A percentile compares a stretch with the other conserved stretches of the same genome.
These are phyloP conservation scores for Onthophagus taurus DNA, from an alignment of 1,140 invertebrate species.

Conservation along the genomic window DNA sequence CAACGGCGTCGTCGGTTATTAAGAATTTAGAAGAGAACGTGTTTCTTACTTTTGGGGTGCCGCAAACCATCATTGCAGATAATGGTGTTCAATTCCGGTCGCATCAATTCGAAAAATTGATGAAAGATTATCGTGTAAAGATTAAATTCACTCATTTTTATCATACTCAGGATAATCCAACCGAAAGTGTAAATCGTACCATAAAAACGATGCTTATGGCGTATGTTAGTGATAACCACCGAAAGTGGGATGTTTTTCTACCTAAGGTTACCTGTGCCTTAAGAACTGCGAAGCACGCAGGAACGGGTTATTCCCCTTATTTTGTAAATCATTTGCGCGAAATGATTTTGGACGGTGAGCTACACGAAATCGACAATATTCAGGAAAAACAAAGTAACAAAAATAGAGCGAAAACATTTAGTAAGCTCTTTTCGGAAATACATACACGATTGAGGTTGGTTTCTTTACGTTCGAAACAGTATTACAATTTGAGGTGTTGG, in stretches of 20 bases:
- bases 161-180: constrained; percentile 17
- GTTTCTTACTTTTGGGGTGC: constrained; percentile 10
- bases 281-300: constrained; percentile 27
- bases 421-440: no score
- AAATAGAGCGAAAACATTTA: no score
- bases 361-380: no score
- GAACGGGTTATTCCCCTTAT: constrained; percentile 26
- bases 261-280: constrained; percentile 21
- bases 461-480: no score
- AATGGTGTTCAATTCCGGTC: constrained; percentile 10
- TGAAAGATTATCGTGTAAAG: constrained; percentile 6
- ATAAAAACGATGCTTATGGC: constrained; percentile 26
- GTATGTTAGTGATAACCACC: constrained; percentile 28
- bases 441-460: no score
- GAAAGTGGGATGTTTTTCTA: constrained; percentile 27
- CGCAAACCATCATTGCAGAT: constrained; percentile 1
- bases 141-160: constrained; percentile 10
- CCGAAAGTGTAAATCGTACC: constrained; percentile 23
- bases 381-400: no score
- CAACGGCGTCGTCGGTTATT: neutral
- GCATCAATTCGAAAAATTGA: neutral
- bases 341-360: no score
- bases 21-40: neutral
- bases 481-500: no score
- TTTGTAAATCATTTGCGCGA: constrained; percentile 18